Conservation (phyloP, 2,797 vertebrate species). For the Myotis vivesi region DNA sequence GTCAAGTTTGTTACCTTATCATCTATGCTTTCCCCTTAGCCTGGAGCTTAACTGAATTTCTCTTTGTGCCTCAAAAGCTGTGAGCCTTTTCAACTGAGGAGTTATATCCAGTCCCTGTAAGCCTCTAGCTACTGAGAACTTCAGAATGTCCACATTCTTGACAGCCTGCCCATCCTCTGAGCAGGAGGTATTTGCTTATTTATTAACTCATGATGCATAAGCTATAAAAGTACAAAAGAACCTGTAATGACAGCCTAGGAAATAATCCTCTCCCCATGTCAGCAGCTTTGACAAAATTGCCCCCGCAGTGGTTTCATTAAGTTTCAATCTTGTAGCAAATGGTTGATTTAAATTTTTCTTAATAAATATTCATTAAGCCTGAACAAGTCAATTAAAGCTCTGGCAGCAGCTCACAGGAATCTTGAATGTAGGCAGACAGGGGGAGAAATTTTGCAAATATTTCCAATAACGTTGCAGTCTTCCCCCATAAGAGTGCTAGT, state of each 20-base stretch:
- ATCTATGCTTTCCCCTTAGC: not conserved
- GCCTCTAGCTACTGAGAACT: not conserved
- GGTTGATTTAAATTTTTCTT: slow-evolving; percentile 38
- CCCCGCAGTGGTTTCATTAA: slow-evolving; percentile 41
- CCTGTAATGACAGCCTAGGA: slow-evolving; percentile 57
- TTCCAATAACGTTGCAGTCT: not conserved
- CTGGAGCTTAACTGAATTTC: not conserved
- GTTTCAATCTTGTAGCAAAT: slow-evolving; percentile 17
- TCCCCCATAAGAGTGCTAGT: not conserved
- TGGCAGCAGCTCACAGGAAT: slow-evolving; percentile 19
- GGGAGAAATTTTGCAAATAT: slow-evolving; percentile 39
- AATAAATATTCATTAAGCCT: slow-evolving; percentile 53
- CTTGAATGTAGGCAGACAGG: not conserved
- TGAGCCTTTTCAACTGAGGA: not conserved
- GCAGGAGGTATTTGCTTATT: slow-evolving; percentile 27
- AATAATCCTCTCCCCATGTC: slow-evolving; percentile 68
- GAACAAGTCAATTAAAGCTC: slow-evolving; percentile 5
- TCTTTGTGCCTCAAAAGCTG: slow-evolving; percentile 5
- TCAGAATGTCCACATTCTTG: slow-evolving; percentile 37
- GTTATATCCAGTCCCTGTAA: not conserved
- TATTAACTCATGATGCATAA: slow-evolving; percentile 44
- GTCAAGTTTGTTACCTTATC: not conserved
- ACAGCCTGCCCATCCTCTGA: slow-evolving; percentile 6
- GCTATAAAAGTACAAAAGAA: slow-evolving; percentile 55
- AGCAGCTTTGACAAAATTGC: slow-evolving; percentile 62